Base-by-base conservation (phyloP, 2,888 invertebrate species). In the Drosophila melanocephala region DNA sequence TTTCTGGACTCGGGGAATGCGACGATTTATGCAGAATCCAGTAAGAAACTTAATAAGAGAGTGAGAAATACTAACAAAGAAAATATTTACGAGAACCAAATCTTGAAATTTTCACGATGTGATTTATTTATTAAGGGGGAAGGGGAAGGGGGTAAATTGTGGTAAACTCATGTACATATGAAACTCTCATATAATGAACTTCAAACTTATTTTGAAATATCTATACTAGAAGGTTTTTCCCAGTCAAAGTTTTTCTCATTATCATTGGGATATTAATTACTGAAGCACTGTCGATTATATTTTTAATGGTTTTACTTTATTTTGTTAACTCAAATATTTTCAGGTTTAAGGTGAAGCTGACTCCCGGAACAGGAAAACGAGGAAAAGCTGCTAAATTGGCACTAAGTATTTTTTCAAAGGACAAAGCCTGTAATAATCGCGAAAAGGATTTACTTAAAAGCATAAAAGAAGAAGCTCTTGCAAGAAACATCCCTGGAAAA, bases 321-420 rank as follows among this genome's bases (percentile, higher is more conserved):
- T 22, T 30, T n/a, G 0, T 7, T 26, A 22, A 30, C 1, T 26
- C 16, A 32, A 62, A 58, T 63, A 58, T 12, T 74, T 94, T 26
- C 92, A 98, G 98, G 92, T 99, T 96, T 93, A 98, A 98, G 94
- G 97, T 99, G 2, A 99, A 99, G 92, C 93, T 99, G 70, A 97
- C 97, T 0, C 99, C 99, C 0, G 99, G 99, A 3, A 97, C 97
- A 2, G 97, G 97, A 14, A 99, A 97, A 94, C 95, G 98, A 75
- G 99, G 99, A 22, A 99, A 99, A 94, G 99, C 98, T 0, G 97
- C 98, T 0, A 98, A 98, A 94, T 97, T 97, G 0, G 98, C 99
- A 0, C 94, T 99, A 3, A 95, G 96, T 62, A 96, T 98, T 93
- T 99, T 99, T 94, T 94, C 97, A 5, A 95, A 96, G 75, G 98